Evolutionary conservation across 2,888 invertebrate species (phyloP).

Genomic region (Ormyrus nitidulus): DNA sequence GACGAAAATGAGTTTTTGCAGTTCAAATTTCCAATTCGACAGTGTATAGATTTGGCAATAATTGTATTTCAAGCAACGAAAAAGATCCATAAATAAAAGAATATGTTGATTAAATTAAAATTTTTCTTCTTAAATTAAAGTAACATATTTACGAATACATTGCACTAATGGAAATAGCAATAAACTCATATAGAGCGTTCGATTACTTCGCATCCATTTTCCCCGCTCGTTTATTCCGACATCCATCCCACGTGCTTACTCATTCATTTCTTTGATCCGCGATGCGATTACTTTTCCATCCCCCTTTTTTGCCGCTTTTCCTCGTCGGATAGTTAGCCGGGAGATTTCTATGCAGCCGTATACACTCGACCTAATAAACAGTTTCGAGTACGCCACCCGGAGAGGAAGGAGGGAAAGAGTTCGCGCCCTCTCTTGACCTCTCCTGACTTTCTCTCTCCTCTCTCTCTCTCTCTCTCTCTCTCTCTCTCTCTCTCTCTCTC

Average conservation of each 20-base stretch:
- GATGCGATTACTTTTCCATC: background rate
- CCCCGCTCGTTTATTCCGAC: no score
- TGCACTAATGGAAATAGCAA: no score
- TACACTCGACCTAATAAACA: slow-evolving; percentile 28
- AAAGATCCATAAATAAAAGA: no score
- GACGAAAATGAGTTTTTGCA: no score
- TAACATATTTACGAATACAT: no score
- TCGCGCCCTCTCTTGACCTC: slow-evolving; percentile 12
- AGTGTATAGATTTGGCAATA: no score
- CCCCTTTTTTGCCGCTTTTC: background rate
- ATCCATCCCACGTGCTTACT: background rate
- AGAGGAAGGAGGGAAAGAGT: background rate
- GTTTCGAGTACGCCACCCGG: background rate
- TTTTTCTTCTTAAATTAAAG: no score
- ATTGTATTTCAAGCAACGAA: no score
- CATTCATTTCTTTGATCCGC: background rate
- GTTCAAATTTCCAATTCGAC: no score
- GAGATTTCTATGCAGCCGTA: background rate
- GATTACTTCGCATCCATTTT: no score
- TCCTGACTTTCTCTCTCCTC: background rate
- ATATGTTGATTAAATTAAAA: no score
- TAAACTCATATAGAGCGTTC: no score
- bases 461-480: slow-evolving; percentile 4
- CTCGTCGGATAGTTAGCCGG: background rate
- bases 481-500: background rate